Conservation (phyloP, 1,140 invertebrate genomes). For the Orius insidiosus region DNA sequence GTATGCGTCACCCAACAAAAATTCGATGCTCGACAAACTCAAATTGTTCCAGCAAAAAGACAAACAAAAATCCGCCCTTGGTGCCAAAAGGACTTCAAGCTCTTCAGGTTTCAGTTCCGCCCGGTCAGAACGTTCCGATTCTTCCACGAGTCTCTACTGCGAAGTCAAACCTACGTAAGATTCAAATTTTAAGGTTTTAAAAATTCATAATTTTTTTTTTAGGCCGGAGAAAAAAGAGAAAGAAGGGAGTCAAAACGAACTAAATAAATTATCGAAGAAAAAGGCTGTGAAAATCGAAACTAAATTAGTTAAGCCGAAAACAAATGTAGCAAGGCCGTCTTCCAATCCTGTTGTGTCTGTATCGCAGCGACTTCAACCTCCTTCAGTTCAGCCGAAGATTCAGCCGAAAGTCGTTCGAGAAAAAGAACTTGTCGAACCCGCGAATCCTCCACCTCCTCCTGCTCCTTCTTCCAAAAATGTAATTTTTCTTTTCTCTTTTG, state of each 20-base stretch:
- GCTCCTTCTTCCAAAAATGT: constrained; percentile 10
- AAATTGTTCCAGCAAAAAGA: constrained; percentile 76
- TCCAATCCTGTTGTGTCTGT: no score
- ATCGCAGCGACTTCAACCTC: background rate
- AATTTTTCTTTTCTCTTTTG: background rate
- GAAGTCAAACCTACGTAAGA: constrained; percentile 24
- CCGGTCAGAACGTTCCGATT: constrained; percentile 65
- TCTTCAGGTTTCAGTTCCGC: constrained; percentile 80
- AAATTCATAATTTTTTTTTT: constrained; percentile 1
- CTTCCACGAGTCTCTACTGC: constrained; percentile 32
- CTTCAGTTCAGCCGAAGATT: background rate
- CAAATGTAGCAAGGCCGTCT: no score
- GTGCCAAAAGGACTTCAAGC: constrained; percentile 71
- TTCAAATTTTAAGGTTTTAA: constrained; percentile 5
- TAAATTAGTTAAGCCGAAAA: constrained; percentile 11
- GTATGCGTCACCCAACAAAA: constrained; percentile 33
- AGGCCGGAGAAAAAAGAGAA: constrained; percentile 9
- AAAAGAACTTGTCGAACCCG: constrained; percentile 5
- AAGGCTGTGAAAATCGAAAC: constrained; percentile 15
- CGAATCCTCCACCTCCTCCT: constrained; percentile 11
- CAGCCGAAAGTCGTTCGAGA: background rate
- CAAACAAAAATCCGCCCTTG: constrained; percentile 39
- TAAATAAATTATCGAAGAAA: constrained; percentile 16
- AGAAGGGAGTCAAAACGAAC: constrained; percentile 14
- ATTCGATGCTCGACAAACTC: constrained; percentile 81